A percentile compares a stretch with the other conserved stretches of the same genome.
phyloP scores from a whole-genome alignment of 2,888 invertebrate species.

The Sepioteuthis lessoniana region DNA sequence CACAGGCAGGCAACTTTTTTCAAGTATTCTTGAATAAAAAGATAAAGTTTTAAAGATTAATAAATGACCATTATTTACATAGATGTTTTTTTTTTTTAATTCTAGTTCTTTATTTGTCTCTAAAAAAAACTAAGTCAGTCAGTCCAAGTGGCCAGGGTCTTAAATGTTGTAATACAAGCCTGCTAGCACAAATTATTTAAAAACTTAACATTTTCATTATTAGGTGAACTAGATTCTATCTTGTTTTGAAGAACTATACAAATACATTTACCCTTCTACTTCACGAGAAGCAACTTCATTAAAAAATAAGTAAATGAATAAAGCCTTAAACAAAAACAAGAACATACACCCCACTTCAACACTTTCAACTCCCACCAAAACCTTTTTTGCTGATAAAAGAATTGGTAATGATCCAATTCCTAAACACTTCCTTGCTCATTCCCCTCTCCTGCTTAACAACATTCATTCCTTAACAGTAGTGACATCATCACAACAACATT shows the following conservation, averaged over 20 bases:
- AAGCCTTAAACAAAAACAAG: no score
- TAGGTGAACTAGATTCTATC: neutral
- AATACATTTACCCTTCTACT: neutral
- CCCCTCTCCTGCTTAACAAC: neutral
- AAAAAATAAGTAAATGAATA: no score
- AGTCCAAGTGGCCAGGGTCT: neutral
- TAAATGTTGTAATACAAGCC: neutral
- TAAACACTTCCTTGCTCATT: neutral
- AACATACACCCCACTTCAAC: neutral
- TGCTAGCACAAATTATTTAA: neutral
- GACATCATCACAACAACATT: neutral
- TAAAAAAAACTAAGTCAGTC: neutral
- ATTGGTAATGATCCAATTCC: neutral
- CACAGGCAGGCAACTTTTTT: no score
- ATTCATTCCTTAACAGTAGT: neutral
- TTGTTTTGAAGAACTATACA: neutral
- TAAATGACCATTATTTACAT: no score
- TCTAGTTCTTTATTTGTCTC: neutral
- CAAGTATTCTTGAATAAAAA: no score
- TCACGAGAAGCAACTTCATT: neutral
- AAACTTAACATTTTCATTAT: neutral
- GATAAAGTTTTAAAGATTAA: no score
- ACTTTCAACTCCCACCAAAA: neutral
- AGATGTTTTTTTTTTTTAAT: neutral
- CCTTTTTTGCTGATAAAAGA: neutral